Evolutionary conservation across 2,888 invertebrate species (phyloP).

Genomic region (Pseudeuparius sepicola): DNA sequence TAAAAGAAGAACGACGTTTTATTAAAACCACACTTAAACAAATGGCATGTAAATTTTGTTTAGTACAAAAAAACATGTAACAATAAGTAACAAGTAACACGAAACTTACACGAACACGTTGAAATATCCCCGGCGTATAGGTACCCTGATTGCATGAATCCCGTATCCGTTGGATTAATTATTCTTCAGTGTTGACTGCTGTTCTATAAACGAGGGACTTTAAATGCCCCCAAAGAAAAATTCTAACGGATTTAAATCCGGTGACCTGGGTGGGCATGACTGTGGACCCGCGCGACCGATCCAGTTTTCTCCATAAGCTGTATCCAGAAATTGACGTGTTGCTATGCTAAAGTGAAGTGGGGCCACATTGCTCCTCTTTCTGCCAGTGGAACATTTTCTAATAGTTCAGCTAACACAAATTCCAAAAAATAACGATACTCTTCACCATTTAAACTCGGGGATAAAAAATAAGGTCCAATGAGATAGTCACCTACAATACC

Average conservation of each 20-base stretch:
- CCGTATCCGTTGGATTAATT: slow-evolving; percentile 3
- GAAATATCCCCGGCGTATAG: no score
- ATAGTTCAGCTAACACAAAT: slow-evolving; percentile 10
- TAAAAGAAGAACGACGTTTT: no score
- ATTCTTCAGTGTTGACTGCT: slow-evolving; percentile 1
- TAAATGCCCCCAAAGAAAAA: slow-evolving; percentile 2
- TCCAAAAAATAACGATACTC: slow-evolving; percentile 7
- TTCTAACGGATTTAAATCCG: slow-evolving; percentile 1
- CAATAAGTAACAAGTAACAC: no score
- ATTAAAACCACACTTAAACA: no score
- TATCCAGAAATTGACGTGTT: slow-evolving; percentile 12
- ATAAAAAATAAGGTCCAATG: slow-evolving; percentile 1
- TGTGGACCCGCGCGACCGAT: slow-evolving; percentile 10
- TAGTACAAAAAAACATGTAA: no score
- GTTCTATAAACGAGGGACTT: slow-evolving; percentile 1
- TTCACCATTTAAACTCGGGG: slow-evolving; percentile 1
- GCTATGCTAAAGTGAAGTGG: slow-evolving; percentile 10
- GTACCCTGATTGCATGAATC: slow-evolving; percentile 3
- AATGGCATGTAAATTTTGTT: no score
- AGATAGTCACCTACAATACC: no score
- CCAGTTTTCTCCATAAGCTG: slow-evolving; percentile 6
- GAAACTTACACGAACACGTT: no score
- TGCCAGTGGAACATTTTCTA: slow-evolving; percentile 12
- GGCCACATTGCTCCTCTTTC: slow-evolving; percentile 11
- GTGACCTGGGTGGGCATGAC: slow-evolving; percentile 2